Evolutionary conservation across 2,797 vertebrate genomes (phyloP).

Genomic region (Pseudochromis fuscus): DNA sequence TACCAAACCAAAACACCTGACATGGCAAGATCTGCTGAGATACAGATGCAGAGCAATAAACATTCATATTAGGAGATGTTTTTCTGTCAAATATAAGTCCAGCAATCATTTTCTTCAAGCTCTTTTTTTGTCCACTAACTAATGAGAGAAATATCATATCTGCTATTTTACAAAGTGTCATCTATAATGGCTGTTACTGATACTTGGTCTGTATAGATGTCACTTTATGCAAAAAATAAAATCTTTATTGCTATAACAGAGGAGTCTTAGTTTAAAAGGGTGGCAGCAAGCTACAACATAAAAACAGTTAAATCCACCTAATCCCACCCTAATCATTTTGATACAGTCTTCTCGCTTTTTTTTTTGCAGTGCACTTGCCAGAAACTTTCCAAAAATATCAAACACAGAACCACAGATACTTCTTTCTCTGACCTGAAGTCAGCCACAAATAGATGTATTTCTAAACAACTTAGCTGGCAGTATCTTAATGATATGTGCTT

Average conservation of each 20-base stretch:
- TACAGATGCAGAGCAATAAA: background rate
- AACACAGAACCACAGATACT: constrained; percentile 23
- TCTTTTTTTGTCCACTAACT: background rate
- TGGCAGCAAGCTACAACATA: background rate
- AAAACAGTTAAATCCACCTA: background rate
- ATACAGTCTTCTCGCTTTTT: background rate
- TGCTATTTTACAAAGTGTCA: background rate
- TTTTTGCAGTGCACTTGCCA: constrained; percentile 5
- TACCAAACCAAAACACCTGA: constrained; percentile 1
- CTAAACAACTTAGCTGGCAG: constrained; percentile 61
- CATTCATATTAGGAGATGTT: background rate
- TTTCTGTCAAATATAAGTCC: background rate
- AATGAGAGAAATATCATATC: background rate
- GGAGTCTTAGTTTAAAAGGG: background rate
- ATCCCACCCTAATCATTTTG: background rate
- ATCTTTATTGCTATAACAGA: no score
- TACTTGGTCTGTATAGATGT: no score
- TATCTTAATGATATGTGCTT: constrained; percentile 64
- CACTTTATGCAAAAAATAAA: no score
- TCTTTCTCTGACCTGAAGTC: constrained; percentile 45
- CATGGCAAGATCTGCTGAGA: constrained; percentile 3
- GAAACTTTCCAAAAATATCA: constrained; percentile 31
- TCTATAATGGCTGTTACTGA: no score
- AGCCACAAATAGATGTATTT: constrained; percentile 64
- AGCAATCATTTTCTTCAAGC: background rate